Evolutionary conservation across 2,888 invertebrate genomes (phyloP).

Genomic region (Lasioglossum malachurum): DNA sequence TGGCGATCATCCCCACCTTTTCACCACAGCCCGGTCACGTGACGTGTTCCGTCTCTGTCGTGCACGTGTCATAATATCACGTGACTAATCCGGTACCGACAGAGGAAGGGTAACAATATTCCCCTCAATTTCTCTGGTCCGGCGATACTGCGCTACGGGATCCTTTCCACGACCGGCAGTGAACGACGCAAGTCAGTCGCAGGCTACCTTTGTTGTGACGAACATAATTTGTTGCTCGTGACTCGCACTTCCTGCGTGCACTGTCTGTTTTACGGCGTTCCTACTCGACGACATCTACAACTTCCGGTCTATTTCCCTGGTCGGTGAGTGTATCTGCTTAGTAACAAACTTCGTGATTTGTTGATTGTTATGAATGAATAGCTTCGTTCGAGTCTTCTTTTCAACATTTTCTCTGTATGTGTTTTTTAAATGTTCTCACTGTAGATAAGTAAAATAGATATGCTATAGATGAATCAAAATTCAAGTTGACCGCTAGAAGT

Average conservation of each 20-base stretch:
- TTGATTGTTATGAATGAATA: not conserved
- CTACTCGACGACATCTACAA: constrained; percentile 1
- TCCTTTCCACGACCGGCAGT: constrained; percentile 55
- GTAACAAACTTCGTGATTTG: constrained; percentile 22
- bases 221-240: constrained; percentile 55
- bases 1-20: not conserved
- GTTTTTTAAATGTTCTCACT: not conserved
- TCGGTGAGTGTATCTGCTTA: constrained; percentile 39
- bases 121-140: constrained; percentile 16
- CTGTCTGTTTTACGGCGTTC: constrained; percentile 13
- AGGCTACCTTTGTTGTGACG: constrained; percentile 58
- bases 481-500: not conserved
- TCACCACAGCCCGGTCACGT: not conserved
- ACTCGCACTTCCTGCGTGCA: constrained; percentile 34
- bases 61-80: not conserved
- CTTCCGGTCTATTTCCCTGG: constrained; percentile 1
- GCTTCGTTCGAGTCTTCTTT: not conserved
- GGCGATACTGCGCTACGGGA: constrained; percentile 47
- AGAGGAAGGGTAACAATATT: not conserved
- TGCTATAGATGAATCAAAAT: not conserved
- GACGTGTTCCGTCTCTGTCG: not conserved
- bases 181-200: constrained; percentile 55
- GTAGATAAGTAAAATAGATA: not conserved
- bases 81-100: not conserved
- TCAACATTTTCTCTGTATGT: not conserved